A percentile compares a stretch with the other conserved stretches of the same genome.
Conservation (phyloP, 2,113 vertebrate species). For the Capreolus pygargus region DNA sequence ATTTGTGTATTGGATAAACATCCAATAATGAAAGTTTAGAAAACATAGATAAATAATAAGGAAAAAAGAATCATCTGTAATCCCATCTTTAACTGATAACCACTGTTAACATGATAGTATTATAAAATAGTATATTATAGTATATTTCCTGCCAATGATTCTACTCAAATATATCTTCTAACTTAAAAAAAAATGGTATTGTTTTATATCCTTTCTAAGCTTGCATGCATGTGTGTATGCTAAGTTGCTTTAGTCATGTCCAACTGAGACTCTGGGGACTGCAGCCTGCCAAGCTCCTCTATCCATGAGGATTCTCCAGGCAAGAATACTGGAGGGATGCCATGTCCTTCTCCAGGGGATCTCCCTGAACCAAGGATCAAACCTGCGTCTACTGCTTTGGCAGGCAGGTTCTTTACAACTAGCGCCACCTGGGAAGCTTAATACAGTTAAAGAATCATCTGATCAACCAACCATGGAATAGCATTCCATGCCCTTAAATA, state of each 20-base stretch:
- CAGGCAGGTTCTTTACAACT: background rate
- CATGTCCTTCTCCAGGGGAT: background rate
- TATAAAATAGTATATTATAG: background rate
- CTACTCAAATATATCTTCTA: background rate
- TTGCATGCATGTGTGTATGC: rapidly evolving
- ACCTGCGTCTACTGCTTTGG: background rate
- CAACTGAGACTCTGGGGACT: background rate
- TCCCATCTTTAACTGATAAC: background rate
- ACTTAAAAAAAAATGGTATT: background rate
- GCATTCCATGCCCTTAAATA: background rate
- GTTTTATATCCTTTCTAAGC: conserved; percentile 23
- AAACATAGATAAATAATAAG: background rate
- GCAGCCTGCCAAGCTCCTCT: background rate
- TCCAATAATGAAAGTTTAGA: background rate
- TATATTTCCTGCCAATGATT: background rate
- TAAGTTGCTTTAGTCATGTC: background rate
- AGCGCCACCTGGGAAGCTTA: background rate
- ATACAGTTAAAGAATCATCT: background rate
- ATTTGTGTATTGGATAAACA: background rate
- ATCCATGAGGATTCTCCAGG: background rate
- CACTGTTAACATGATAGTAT: background rate
- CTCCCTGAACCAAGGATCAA: background rate
- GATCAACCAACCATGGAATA: background rate
- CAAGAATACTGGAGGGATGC: background rate
- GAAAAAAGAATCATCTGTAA: background rate